Conservation (phyloP, 2,888 invertebrate genomes). For the Thera britannica region DNA sequence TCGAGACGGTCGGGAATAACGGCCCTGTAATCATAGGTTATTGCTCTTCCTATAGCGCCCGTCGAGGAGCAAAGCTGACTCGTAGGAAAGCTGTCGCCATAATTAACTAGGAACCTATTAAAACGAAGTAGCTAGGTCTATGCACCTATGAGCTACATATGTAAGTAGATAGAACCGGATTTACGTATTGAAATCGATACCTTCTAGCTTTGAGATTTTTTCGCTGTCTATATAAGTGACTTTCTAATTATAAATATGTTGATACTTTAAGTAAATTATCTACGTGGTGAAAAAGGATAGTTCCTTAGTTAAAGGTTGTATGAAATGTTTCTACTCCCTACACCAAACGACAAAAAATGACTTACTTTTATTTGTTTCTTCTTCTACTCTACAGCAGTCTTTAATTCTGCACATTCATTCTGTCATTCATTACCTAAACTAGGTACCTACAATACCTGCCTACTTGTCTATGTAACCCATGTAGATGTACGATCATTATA, state of each 20-base stretch:
- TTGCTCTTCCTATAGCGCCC: constrained; percentile 78
- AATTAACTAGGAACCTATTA: constrained; percentile 34
- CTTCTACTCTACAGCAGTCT: no score
- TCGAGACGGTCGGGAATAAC: constrained; percentile 78
- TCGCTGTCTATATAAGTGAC: background rate
- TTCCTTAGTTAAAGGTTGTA: no score
- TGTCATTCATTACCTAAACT: no score
- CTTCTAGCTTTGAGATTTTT: background rate
- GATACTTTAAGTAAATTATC: background rate
- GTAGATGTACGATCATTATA: background rate
- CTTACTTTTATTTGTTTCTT: no score
- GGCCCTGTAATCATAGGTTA: constrained; percentile 84
- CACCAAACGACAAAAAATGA: no score
- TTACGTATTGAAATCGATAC: background rate
- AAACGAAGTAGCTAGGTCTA: constrained; percentile 11
- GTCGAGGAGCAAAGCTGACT: constrained; percentile 63
- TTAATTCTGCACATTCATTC: no score
- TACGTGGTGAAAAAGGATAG: no score
- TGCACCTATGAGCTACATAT: constrained; percentile 6
- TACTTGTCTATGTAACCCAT: no score
- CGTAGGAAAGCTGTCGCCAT: constrained; percentile 57
- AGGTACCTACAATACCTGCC: no score
- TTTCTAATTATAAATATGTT: background rate
- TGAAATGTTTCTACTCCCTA: no score
- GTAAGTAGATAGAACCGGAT: constrained; percentile 6